Evolutionary conservation across 2,888 invertebrate genomes (phyloP).

Genomic region (Lasioglossum oenotherae): DNA sequence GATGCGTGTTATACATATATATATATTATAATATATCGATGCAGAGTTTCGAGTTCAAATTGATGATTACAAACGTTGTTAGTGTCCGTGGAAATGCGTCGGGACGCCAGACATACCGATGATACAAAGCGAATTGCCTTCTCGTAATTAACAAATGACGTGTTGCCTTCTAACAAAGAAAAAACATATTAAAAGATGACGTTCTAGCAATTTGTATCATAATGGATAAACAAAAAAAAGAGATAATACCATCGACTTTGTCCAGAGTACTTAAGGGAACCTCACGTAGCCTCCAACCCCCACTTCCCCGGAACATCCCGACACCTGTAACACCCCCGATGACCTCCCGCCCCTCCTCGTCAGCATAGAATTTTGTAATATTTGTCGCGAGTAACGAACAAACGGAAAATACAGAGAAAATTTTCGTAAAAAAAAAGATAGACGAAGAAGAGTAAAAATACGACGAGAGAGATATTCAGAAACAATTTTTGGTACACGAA

Average conservation of each 20-base stretch:
- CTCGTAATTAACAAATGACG: conserved; percentile 82
- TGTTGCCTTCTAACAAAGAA: conserved; percentile 83
- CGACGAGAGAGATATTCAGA: conserved; percentile 44
- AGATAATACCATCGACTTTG: conserved; percentile 72
- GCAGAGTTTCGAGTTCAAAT: conserved; percentile 2
- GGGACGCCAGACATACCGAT: conserved; percentile 83
- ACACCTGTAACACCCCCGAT: conserved; percentile 49
- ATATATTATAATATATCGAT: neutral
- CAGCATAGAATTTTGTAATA: conserved; percentile 76
- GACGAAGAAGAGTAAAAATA: neutral
- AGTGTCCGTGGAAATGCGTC: conserved; percentile 67
- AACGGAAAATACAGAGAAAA: conserved; percentile 23
- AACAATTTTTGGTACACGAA: conserved; percentile 72
- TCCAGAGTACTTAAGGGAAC: conserved; percentile 80
- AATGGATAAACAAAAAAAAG: conserved; percentile 28
- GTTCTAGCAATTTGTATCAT: conserved; percentile 75
- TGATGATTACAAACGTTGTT: conserved; percentile 36
- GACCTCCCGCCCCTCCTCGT: conserved; percentile 63
- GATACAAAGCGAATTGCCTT: conserved; percentile 84
- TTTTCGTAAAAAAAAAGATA: conserved; percentile 28
- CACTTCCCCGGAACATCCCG: conserved; percentile 4
- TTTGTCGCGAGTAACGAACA: conserved; percentile 59
- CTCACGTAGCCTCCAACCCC: conserved; percentile 39
- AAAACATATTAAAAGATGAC: conserved; percentile 72
- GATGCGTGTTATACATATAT: neutral